A percentile compares a stretch with the other conserved stretches of the same genome.
phyloP scores from a whole-genome alignment of 2,888 invertebrate genomes.

The Adineta ricciae region DNA sequence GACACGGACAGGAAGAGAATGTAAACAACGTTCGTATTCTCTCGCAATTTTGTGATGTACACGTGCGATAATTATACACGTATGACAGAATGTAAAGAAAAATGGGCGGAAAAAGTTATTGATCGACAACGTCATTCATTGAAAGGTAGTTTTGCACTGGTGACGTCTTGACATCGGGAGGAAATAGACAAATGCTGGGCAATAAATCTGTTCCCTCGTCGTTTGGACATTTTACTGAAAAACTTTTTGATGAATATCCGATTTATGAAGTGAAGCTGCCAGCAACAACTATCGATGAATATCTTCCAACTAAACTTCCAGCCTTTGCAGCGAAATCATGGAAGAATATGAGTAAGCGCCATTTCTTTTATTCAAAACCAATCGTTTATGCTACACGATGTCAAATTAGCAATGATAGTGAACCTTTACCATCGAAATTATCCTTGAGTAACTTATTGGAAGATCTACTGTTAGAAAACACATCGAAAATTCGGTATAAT shows the following conservation, averaged over 20 bases:
- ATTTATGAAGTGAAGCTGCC: not conserved
- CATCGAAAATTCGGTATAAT: not conserved
- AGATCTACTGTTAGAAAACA: not conserved
- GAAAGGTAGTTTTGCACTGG: too few relatives aligned
- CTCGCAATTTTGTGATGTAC: too few relatives aligned
- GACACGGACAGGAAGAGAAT: too few relatives aligned
- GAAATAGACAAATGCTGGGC: not conserved
- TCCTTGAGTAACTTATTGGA: not conserved
- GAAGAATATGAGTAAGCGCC: not conserved
- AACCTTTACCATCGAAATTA: not conserved
- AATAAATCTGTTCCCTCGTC: not conserved
- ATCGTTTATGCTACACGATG: not conserved
- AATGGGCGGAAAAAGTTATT: too few relatives aligned
- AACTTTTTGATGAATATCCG: not conserved
- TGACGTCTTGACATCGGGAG: too few relatives aligned
- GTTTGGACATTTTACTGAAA: not conserved
- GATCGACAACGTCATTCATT: too few relatives aligned
- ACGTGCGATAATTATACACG: too few relatives aligned
- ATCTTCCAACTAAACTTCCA: not conserved
- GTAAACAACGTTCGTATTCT: too few relatives aligned
- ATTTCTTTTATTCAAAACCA: slow-evolving; percentile 18
- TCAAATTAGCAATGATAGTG: not conserved
- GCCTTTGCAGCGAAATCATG: not conserved
- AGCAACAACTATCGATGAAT: not conserved
- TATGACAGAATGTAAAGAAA: too few relatives aligned